Evolutionary conservation across 1,140 invertebrate genomes (phyloP), one percentile per base, ranked within the genome.

Genomic region (Habropoda laboriosa): DNA sequence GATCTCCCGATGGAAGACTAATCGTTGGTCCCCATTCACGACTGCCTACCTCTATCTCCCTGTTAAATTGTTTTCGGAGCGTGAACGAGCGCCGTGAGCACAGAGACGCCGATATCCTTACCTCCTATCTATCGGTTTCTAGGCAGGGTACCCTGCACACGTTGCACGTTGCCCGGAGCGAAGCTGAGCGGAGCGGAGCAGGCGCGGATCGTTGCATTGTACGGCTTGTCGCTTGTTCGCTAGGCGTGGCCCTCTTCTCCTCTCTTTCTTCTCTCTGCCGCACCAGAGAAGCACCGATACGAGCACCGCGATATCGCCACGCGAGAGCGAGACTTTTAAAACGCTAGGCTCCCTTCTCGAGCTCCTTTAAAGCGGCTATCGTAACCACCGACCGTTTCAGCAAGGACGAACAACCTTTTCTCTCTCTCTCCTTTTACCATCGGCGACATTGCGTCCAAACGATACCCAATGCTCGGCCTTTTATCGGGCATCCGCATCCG

Each of bases 181-280:
- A n/a, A 68, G 27, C 68, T 24, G 35, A 55, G 49, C 55, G 47
- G 27, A 24, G 35, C 24, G 58, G 40, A 75, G 55, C 35, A 47
- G 16, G 13, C 16, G 55, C 57, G 57, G 16, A 42, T 24, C 45
- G 77, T 78, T 86, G 83, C 83, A 86, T 86, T 86, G 79, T 82
- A 55, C 32, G 58, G 32, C 42, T 70, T 85, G 67, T 84, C 82
- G 82, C 80, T n/a, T 76, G 72, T 40, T 63, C 35, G 75, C 45
- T 40, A 79, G 77, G 72, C 73, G 72, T 77, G 72, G 72, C 63
- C 53, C 68, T 68, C 53, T 60, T 16, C 79, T 66, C 77, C 21
- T 57, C 55, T 60, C 58, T 63, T 32, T 38, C 30, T 42, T 40
- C 21, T 40, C 30, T 55, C 35, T 55, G 32, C 58, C 38, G 51